Evolutionary conservation across 2,888 invertebrate genomes (phyloP).

Genomic region (Sminthurinus aureus): DNA sequence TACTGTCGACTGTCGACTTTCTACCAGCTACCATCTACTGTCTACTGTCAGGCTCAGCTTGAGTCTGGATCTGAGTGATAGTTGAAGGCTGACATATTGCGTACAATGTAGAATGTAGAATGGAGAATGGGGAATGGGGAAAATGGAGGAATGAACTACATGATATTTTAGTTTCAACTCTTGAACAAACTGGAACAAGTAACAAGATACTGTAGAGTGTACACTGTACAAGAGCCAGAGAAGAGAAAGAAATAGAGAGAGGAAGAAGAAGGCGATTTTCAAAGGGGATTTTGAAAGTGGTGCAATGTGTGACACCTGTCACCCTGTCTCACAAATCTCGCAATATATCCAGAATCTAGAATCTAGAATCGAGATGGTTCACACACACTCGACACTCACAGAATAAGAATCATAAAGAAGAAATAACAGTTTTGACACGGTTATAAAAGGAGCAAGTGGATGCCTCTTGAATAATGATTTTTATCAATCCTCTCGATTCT

Average conservation of each 20-base stretch:
- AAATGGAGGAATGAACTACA: background rate
- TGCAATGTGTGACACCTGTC: constrained; percentile 44
- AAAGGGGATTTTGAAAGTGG: no score
- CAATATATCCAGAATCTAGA: background rate
- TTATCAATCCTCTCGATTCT: background rate
- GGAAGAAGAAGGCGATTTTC: no score
- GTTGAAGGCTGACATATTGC: background rate
- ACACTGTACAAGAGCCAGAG: no score
- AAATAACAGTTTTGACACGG: constrained; percentile 43
- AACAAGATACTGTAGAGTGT: no score
- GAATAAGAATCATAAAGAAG: constrained; percentile 47
- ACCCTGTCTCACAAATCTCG: constrained; percentile 49
- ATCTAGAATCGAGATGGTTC: background rate
- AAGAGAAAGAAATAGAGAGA: no score
- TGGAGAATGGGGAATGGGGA: background rate
- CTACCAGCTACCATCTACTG: no score
- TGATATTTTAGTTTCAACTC: no score
- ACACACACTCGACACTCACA: constrained; percentile 18
- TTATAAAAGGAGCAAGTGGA: constrained; percentile 45
- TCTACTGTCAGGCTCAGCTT: no score
- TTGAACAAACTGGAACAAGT: no score
- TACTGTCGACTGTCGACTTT: no score
- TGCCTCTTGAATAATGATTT: constrained; percentile 48
- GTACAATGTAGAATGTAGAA: no score
- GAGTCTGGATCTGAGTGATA: background rate